Conservation (phyloP, 2,113 vertebrate genomes). For the Micronycteris hirsuta region DNA sequence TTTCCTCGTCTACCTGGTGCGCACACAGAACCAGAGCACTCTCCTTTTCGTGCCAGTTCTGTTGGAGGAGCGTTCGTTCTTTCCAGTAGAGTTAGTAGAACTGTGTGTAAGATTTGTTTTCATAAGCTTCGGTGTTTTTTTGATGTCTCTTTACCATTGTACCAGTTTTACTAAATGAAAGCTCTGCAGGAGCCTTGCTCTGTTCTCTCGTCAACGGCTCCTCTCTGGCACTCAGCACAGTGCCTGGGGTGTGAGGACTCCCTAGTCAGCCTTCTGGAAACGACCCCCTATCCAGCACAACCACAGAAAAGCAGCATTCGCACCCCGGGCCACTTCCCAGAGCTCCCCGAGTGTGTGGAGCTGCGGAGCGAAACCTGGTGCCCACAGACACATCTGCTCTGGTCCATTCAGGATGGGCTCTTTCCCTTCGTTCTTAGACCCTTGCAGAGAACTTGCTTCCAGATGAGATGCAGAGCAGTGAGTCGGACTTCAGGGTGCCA, state of each 20-base stretch:
- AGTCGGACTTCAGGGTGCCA: accelerated
- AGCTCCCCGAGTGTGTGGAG: too few species aligned
- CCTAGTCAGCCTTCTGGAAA: too few species aligned
- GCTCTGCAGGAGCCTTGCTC: too few species aligned
- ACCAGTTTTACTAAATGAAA: accelerated
- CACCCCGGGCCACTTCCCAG: too few species aligned
- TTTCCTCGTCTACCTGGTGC: not conserved
- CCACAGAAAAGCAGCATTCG: too few species aligned
- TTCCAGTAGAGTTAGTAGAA: not conserved
- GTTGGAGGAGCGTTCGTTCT: not conserved
- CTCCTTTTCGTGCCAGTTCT: too few species aligned
- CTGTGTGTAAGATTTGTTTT: accelerated
- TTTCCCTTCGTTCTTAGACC: not conserved
- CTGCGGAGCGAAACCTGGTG: too few species aligned
- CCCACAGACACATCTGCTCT: accelerated
- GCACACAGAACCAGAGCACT: too few species aligned
- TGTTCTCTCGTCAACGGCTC: accelerated
- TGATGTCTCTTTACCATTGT: accelerated
- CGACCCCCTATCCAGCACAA: too few species aligned
- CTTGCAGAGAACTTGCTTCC: too few species aligned
- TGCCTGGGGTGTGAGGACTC: accelerated
- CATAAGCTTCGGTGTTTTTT: not conserved
- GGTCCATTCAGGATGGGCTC: not conserved
- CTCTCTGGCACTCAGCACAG: not conserved
- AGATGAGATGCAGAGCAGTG: not conserved